Conservation (phyloP, 2,888 invertebrate genomes). For the Stegana nigrithorax region DNA sequence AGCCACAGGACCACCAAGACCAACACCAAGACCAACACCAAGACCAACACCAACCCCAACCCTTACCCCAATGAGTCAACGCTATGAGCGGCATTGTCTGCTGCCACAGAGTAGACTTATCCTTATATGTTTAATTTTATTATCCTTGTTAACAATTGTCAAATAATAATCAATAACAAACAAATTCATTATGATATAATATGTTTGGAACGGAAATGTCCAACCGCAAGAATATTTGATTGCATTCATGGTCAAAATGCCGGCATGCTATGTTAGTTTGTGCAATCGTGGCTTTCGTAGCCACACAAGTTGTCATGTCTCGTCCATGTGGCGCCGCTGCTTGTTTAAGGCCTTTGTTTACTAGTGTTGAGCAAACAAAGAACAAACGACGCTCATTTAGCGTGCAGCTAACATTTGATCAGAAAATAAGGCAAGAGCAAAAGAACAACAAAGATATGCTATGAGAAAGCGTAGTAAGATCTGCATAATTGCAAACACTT, state of each 20-base stretch:
- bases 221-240: too few species aligned
- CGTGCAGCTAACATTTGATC: constrained; percentile 43
- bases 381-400: too few species aligned
- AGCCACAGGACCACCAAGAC: constrained; percentile 33
- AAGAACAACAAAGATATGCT: constrained; percentile 19
- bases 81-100: neutral
- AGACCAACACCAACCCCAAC: neutral
- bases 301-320: constrained; percentile 35
- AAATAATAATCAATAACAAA: too few species aligned
- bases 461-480: neutral
- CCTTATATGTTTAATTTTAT: too few species aligned
- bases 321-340: constrained; percentile 55
- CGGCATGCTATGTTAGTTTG: neutral
- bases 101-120: neutral
- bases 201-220: too few species aligned
- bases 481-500: neutral
- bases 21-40: neutral
- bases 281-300: neutral
- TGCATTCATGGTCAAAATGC: too few species aligned
- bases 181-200: too few species aligned
- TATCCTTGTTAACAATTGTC: too few species aligned
- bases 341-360: constrained; percentile 39
- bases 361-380: too few species aligned
- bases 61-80: too few species aligned
- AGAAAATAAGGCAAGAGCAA: constrained; percentile 17